phyloP scores from a whole-genome alignment of 2,113 vertebrate species.

The Paratilapia polleni region DNA sequence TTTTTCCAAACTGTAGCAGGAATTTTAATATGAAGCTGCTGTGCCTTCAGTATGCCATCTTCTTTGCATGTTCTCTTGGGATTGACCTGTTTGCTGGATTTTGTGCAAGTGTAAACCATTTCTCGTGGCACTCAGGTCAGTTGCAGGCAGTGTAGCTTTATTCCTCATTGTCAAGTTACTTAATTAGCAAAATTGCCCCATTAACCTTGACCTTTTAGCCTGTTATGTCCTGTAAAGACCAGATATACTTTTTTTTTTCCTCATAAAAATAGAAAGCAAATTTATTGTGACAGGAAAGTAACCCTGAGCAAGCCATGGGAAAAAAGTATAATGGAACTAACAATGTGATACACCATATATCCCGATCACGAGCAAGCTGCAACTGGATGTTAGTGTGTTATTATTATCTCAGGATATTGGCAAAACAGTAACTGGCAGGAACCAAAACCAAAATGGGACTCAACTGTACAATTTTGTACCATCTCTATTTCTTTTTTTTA shows the following conservation, averaged over 20 bases:
- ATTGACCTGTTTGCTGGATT: constrained; percentile 42
- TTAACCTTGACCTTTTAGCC: constrained; percentile 43
- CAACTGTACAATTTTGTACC: neutral
- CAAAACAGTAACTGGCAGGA: neutral
- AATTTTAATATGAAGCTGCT: constrained; percentile 68
- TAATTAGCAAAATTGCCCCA: constrained; percentile 47
- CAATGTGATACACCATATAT: neutral
- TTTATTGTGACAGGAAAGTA: constrained; percentile 6
- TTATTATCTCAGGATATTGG: constrained; percentile 4
- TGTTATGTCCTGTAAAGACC: constrained; percentile 6
- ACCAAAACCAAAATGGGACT: constrained; percentile 17
- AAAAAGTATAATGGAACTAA: neutral
- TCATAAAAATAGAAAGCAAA: neutral
- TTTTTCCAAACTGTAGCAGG: constrained; percentile 58
- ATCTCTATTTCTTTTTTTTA: constrained; percentile 26
- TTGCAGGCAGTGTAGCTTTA: constrained; percentile 35
- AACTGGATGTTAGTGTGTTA: neutral
- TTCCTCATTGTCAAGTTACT: constrained; percentile 39
- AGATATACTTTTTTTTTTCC: neutral
- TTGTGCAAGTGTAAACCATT: constrained; percentile 10
- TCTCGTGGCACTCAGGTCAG: neutral
- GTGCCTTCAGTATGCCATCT: constrained; percentile 39
- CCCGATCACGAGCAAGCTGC: neutral
- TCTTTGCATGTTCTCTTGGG: constrained; percentile 11
- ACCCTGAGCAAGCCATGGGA: neutral